phyloP scores from a whole-genome alignment of 2,113 vertebrate genomes.

The Scalopus aquaticus region DNA sequence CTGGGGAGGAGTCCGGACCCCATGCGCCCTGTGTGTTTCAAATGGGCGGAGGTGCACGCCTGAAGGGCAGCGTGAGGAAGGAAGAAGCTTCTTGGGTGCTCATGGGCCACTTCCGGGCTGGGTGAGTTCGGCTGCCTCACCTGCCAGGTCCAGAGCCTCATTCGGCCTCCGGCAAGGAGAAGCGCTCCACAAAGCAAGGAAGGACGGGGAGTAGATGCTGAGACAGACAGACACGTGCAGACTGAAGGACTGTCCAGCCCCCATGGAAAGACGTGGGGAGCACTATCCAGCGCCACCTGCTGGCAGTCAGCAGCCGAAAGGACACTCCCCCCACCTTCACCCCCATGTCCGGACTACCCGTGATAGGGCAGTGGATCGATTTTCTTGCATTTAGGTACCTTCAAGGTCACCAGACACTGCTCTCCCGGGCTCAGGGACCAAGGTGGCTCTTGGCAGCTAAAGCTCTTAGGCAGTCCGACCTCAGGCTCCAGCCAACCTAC shows the following conservation, averaged over 20 bases:
- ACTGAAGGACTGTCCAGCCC: neutral
- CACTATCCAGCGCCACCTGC: no score
- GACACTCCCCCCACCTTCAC: rapidly evolving
- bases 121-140: neutral
- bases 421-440: neutral
- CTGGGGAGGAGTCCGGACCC: neutral
- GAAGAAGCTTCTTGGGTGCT: neutral
- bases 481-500: neutral
- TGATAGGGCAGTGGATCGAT: no score
- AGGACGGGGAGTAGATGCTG: neutral
- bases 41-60: neutral
- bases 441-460: neutral
- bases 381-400: neutral
- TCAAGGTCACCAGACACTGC: neutral
- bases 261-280: neutral
- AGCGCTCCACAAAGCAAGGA: neutral
- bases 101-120: neutral
- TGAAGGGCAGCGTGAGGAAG: neutral
- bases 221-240: neutral
- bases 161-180: neutral
- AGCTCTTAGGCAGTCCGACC: neutral
- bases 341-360: no score
- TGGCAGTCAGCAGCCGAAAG: no score
- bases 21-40: rapidly evolving
- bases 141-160: neutral